These are phyloP conservation scores for Muscicapa adusta DNA, from an alignment of 2,113 vertebrate genomes.

Conservation along the genomic window DNA sequence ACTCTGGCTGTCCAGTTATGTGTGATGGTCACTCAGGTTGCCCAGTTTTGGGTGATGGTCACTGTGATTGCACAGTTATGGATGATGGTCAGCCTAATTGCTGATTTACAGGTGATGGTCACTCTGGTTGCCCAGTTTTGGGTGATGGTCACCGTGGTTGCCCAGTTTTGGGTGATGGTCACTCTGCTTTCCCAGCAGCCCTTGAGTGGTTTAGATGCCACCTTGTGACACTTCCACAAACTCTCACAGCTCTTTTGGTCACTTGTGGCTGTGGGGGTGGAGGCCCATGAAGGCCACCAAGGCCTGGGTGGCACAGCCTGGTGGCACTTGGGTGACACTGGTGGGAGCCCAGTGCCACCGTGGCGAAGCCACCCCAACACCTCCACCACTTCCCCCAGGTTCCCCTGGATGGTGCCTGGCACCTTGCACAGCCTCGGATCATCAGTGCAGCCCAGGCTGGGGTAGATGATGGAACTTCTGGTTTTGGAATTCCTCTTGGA, in stretches of 20 bases:
- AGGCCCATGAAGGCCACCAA: neutral
- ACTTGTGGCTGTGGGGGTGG: accelerated
- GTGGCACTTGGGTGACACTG: neutral
- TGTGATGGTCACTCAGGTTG: accelerated
- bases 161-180: accelerated
- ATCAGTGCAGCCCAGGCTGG: neutral
- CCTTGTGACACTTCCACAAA: neutral
- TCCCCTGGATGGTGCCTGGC: accelerated
- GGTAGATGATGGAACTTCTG: accelerated
- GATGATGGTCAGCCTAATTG: neutral
- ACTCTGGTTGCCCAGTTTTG: neutral
- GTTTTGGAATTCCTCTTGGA: neutral
- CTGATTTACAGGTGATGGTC: neutral
- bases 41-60: too few relatives aligned
- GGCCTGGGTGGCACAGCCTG: neutral
- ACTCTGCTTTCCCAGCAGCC: neutral
- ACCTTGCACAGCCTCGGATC: neutral
- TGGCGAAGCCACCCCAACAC: neutral
- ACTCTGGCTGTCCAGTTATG: too few relatives aligned
- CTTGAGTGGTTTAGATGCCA: neutral
- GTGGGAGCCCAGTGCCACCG: accelerated
- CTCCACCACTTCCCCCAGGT: neutral
- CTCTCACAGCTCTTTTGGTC: neutral
- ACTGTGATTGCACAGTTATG: neutral
- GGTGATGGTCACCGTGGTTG: neutral